A percentile compares a stretch with the other conserved stretches of the same genome.
Evolutionary conservation across 2,888 invertebrate genomes (phyloP).

Genomic region (Platycheirus rosarum): DNA sequence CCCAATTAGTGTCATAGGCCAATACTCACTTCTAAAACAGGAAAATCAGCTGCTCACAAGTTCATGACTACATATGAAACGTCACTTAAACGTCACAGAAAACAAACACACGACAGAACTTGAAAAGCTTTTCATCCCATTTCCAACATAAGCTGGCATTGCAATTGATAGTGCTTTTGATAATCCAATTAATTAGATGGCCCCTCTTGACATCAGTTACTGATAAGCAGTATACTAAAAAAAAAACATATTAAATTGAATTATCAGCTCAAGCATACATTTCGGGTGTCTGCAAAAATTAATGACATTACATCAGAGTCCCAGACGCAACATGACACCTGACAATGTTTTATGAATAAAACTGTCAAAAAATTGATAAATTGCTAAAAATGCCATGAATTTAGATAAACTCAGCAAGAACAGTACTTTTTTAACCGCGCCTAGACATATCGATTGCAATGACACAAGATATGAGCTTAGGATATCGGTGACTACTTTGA

Average conservation of each 20-base stretch:
- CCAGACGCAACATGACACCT: neutral
- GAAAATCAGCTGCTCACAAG: neutral
- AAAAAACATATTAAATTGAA: neutral
- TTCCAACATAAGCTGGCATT: conserved; percentile 2
- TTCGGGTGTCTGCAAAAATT: too few relatives aligned
- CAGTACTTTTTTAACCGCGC: neutral
- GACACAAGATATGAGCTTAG: too few relatives aligned
- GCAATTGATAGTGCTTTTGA: neutral
- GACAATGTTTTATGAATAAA: neutral
- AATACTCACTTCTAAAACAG: neutral
- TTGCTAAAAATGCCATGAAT: too few relatives aligned
- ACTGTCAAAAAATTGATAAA: too few relatives aligned
- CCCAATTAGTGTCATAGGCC: neutral
- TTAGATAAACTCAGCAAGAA: too few relatives aligned
- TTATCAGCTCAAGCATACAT: too few relatives aligned
- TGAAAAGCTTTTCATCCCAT: conserved; percentile 15
- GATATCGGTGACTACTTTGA: too few relatives aligned
- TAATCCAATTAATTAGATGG: conserved; percentile 8
- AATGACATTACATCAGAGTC: too few relatives aligned
- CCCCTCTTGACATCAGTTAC: neutral
- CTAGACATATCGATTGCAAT: neutral
- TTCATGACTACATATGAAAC: neutral
- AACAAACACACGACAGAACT: neutral
- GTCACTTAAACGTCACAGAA: conserved; percentile 2
- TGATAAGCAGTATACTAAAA: neutral